These are phyloP conservation scores for Xyrichtys novacula DNA, from an alignment of 2,797 vertebrate genomes.

Conservation along the genomic window DNA sequence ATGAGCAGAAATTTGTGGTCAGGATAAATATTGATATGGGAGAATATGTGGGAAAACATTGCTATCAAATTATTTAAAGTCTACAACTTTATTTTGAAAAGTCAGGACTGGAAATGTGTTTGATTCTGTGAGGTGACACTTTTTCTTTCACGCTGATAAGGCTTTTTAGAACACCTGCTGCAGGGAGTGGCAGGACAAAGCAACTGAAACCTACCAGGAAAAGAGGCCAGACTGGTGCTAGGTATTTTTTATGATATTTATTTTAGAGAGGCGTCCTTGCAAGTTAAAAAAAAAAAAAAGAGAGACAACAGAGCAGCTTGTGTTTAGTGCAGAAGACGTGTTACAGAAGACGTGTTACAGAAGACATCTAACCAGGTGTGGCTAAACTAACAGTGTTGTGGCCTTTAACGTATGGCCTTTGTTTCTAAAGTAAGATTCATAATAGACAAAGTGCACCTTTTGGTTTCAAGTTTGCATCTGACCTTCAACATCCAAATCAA, in stretches of 20 bases:
- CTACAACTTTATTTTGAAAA: slow-evolving; percentile 14
- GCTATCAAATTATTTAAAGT: slow-evolving; percentile 9
- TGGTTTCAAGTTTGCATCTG: slow-evolving; percentile 68
- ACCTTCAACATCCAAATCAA: slow-evolving; percentile 46
- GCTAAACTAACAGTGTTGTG: slow-evolving; percentile 34
- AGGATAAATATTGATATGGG: slow-evolving; percentile 19
- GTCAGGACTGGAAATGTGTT: slow-evolving; percentile 13
- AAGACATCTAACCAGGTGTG: too few species aligned
- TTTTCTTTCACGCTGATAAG: slow-evolving; percentile 32
- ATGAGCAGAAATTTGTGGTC: slow-evolving; percentile 45
- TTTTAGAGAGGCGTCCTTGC: slow-evolving; percentile 13
- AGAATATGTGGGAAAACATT: slow-evolving; percentile 7
- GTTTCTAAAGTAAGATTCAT: slow-evolving; percentile 16
- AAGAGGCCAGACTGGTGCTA: slow-evolving; percentile 25
- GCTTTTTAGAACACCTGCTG: slow-evolving; percentile 37
- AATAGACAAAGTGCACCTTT: slow-evolving; percentile 76
- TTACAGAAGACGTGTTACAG: too few species aligned
- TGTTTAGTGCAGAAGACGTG: slow-evolving; percentile 49
- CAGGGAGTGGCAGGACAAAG: slow-evolving; percentile 35
- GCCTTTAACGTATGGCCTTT: slow-evolving; percentile 44
- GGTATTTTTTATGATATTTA: slow-evolving; percentile 7
- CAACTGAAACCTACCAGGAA: not conserved
- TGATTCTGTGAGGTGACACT: slow-evolving; percentile 18
- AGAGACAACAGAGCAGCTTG: slow-evolving; percentile 45
- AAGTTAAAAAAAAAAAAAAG: slow-evolving; percentile 11